Conservation (phyloP, 2,888 invertebrate genomes). For the Agrochola lota region DNA sequence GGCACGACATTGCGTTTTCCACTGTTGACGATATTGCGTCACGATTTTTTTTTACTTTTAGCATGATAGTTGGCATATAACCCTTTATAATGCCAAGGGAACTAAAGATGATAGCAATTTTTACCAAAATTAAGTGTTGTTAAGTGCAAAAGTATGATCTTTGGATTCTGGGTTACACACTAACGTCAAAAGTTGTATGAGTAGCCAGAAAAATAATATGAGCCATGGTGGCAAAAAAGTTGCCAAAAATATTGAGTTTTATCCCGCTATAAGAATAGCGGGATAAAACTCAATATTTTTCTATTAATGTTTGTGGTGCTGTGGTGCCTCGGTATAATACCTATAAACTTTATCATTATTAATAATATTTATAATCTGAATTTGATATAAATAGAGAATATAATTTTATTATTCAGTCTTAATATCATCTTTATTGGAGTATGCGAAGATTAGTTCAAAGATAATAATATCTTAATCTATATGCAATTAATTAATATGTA, state of each 20-base stretch:
- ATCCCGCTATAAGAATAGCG: too few species aligned
- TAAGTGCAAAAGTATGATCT: neutral
- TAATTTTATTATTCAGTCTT: neutral
- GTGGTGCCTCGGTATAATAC: neutral
- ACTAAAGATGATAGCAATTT: too few species aligned
- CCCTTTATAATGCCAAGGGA: neutral
- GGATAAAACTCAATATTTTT: neutral
- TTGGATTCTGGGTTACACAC: neutral
- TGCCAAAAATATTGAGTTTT: too few species aligned
- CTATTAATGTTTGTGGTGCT: too few species aligned
- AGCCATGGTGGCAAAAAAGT: neutral
- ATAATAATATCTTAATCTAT: neutral
- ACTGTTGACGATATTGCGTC: slow-evolving; percentile 67
- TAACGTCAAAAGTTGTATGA: neutral
- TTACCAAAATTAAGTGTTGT: neutral
- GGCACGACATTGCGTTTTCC: slow-evolving; percentile 78
- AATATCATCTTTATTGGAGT: neutral
- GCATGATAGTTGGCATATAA: neutral
- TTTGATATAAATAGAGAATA: neutral
- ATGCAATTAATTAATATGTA: neutral
- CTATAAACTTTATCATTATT: neutral
- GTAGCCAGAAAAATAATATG: neutral
- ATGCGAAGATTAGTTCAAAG: neutral
- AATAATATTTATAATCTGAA: neutral
- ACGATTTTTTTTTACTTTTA: neutral